Percentiles rank a stretch among this genome's conserved stretches.
These are phyloP conservation scores for Alcedo atthis DNA, from an alignment of 2,797 vertebrate genomes.

Conservation along the genomic window DNA sequence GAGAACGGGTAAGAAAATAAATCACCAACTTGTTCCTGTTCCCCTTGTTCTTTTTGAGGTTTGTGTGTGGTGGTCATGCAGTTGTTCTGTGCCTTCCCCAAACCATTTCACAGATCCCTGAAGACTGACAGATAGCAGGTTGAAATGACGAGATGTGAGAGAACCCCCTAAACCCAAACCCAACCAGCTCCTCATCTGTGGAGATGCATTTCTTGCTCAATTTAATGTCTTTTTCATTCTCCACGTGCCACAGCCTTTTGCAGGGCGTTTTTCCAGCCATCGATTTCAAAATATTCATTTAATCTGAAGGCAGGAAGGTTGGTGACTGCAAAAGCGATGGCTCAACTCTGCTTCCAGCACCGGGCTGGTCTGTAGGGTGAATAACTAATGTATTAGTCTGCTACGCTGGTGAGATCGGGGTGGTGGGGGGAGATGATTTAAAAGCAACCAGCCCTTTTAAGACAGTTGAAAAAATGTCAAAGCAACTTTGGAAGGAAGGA, in stretches of 20 bases:
- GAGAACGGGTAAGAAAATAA: not conserved
- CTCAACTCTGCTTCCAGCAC: not conserved
- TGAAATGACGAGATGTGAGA: not conserved
- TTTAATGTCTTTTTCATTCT: not conserved
- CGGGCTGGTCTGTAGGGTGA: not conserved
- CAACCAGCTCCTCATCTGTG: fast-evolving
- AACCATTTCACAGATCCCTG: fast-evolving
- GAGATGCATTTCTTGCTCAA: not conserved
- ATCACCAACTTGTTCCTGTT: not conserved
- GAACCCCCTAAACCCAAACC: not conserved
- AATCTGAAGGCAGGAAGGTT: not conserved
- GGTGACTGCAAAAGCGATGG: not conserved
- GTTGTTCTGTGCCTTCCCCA: not conserved
- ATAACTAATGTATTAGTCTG: not conserved
- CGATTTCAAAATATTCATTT: not conserved
- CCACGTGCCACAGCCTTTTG: not conserved
- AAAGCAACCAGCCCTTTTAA: not conserved
- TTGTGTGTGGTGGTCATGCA: too few relatives aligned
- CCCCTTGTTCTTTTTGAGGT: not conserved
- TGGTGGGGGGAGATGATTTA: not conserved
- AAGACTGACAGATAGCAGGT: not conserved
- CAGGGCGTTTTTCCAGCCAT: not conserved
- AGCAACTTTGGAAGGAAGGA: not conserved
- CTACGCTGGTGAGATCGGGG: not conserved
- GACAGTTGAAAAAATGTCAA: not conserved